A percentile compares a stretch with the other conserved stretches of the same genome.
Conservation (phyloP, 1,140 invertebrate species). For the Aethina tumida region DNA sequence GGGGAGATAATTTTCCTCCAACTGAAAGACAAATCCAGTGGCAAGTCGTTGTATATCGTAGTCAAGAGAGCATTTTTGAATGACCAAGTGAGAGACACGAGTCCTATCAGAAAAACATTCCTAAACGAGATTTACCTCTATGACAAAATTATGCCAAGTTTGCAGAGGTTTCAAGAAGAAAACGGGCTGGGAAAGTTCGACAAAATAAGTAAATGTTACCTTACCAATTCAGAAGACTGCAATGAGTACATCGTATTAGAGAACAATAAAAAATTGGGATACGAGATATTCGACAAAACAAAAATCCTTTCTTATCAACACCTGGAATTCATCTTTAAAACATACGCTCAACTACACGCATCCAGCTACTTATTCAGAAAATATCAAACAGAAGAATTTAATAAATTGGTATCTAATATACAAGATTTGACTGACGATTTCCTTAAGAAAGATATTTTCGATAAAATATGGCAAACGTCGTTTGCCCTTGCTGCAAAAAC, state of each 20-base stretch:
- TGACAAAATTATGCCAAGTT: not conserved
- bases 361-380: conserved; percentile 37
- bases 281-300: conserved; percentile 8
- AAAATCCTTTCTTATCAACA: conserved; percentile 9
- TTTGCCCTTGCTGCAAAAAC: too few species aligned
- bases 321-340: conserved; percentile 11
- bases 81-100: too few species aligned
- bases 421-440: conserved; percentile 1
- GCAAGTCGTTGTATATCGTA: too few species aligned
- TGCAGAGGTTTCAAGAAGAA: conserved; percentile 8
- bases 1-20: too few species aligned
- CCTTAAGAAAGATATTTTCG: conserved; percentile 4
- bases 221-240: conserved; percentile 25
- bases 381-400: conserved; percentile 24
- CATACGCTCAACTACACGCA: conserved; percentile 17
- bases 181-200: conserved; percentile 14
- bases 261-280: conserved; percentile 13
- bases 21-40: too few species aligned
- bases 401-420: conserved; percentile 1
- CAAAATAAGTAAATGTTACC: conserved; percentile 33
- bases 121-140: conserved; percentile 11
- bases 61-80: too few species aligned
- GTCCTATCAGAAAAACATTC: too few species aligned
- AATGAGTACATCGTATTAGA: conserved; percentile 40
- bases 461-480: too few species aligned